Conservation (phyloP, 2,797 vertebrate species). For the Peromyscus eremicus region DNA sequence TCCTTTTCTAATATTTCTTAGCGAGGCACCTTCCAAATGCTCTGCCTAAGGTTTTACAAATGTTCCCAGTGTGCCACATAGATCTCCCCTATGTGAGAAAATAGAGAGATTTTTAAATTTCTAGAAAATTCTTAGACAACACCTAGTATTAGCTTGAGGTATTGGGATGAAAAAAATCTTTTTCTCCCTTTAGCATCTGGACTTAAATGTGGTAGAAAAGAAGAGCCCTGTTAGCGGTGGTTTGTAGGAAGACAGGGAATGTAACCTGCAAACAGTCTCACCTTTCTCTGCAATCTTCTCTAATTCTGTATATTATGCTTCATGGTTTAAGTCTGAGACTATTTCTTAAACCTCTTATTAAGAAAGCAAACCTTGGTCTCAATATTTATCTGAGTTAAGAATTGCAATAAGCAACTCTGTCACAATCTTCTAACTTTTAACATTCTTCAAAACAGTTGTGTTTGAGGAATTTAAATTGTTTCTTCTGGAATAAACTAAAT, state of each 20-base stretch:
- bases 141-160: constrained; percentile 23
- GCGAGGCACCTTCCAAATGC: constrained; percentile 45
- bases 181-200: neutral
- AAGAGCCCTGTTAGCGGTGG: neutral
- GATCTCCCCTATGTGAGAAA: constrained; percentile 31
- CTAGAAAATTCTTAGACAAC: constrained; percentile 42
- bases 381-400: constrained; percentile 42
- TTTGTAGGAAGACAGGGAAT: constrained; percentile 4
- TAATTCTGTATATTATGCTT: constrained; percentile 29
- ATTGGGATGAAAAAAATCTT: neutral
- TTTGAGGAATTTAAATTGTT: constrained; percentile 49
- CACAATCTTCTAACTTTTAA: constrained; percentile 14
- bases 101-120: constrained; percentile 44
- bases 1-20: constrained; percentile 62
- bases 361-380: neutral
- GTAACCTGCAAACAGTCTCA: neutral
- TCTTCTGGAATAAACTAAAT: neutral
- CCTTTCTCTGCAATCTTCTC: constrained; percentile 18
- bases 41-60: constrained; percentile 55
- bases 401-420: constrained; percentile 21
- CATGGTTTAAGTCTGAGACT: constrained; percentile 44
- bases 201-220: neutral
- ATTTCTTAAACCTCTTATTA: neutral
- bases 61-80: constrained; percentile 41
- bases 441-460: neutral